phyloP scores from a whole-genome alignment of 2,797 vertebrate genomes.

The Pampus argenteus region DNA sequence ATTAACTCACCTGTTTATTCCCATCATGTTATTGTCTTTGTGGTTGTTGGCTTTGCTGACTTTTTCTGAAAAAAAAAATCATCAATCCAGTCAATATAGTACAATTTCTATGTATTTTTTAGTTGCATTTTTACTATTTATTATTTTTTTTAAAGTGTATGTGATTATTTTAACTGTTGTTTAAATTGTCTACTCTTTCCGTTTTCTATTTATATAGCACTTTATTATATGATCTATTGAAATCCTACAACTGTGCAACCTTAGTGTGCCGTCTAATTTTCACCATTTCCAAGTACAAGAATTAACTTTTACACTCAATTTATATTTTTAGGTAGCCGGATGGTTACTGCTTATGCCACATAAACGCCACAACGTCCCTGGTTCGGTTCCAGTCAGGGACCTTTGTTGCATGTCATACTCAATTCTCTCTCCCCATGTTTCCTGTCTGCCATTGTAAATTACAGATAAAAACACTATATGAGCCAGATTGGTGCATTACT shows the following conservation, averaged over 20 bases:
- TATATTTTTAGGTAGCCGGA: no score
- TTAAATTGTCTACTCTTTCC: no score
- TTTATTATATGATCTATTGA: not conserved
- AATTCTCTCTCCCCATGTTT: no score
- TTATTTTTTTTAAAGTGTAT: no score
- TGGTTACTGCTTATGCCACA: no score
- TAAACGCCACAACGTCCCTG: no score
- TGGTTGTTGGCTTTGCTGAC: conserved; percentile 99
- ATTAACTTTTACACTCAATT: not conserved
- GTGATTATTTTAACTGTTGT: no score
- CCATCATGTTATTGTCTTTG: conserved; percentile 92
- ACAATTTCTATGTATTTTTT: not conserved
- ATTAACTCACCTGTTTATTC: conserved; percentile 91
- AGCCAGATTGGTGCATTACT: conserved; percentile 29
- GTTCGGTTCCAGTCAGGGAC: no score
- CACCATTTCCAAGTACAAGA: not conserved
- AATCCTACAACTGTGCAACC: not conserved
- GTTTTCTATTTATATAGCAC: no score
- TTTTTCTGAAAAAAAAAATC: conserved; percentile 88
- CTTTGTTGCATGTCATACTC: no score
- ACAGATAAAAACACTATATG: conserved; percentile 25
- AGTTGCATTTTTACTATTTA: not conserved
- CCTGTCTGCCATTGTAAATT: conserved; percentile 25
- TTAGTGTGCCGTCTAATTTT: no score
- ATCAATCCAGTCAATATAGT: not conserved